These are phyloP conservation scores for Calvadosia cruxmelitensis DNA, from an alignment of 30 jellyfish, hydroid and myxozoan genomes.

Conservation along the genomic window DNA sequence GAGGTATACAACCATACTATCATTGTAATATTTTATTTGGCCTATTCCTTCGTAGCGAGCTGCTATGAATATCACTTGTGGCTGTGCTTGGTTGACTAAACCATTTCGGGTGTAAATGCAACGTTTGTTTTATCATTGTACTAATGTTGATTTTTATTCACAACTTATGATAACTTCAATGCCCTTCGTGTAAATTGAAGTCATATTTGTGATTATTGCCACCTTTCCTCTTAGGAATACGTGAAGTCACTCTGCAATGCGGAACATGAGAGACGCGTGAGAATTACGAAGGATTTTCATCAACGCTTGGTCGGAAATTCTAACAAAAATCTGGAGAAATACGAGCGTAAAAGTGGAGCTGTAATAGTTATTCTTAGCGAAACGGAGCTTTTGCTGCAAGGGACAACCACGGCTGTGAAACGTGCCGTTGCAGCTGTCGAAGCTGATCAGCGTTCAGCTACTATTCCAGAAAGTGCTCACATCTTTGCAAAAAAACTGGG, in stretches of 20 bases:
- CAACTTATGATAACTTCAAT: constrained; percentile 1
- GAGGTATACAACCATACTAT: background rate
- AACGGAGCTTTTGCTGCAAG: constrained; percentile 21
- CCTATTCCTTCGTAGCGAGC: no score
- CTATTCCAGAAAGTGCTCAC: background rate
- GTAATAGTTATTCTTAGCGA: background rate
- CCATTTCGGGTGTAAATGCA: no score
- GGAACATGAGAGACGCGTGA: constrained; percentile 1
- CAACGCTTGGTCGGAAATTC: constrained; percentile 10
- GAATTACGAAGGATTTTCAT: constrained; percentile 8
- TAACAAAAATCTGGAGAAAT: background rate
- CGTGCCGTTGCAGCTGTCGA: constrained; percentile 15
- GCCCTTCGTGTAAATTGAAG: background rate
- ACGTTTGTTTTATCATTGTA: no score
- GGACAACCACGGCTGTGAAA: constrained; percentile 13
- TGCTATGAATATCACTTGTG: no score
- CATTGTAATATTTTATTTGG: background rate
- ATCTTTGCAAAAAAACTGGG: constrained; percentile 57
- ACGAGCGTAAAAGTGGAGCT: constrained; percentile 16
- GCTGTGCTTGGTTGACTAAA: no score
- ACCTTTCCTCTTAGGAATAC: constrained; percentile 21
- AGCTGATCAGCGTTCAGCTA: background rate
- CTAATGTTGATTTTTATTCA: no score
- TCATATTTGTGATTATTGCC: background rate
- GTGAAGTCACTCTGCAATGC: constrained; percentile 30